These are phyloP conservation scores for Palythoa caribaeorum DNA, from an alignment of 92 coral and sea anemone genomes.

Conservation along the genomic window DNA sequence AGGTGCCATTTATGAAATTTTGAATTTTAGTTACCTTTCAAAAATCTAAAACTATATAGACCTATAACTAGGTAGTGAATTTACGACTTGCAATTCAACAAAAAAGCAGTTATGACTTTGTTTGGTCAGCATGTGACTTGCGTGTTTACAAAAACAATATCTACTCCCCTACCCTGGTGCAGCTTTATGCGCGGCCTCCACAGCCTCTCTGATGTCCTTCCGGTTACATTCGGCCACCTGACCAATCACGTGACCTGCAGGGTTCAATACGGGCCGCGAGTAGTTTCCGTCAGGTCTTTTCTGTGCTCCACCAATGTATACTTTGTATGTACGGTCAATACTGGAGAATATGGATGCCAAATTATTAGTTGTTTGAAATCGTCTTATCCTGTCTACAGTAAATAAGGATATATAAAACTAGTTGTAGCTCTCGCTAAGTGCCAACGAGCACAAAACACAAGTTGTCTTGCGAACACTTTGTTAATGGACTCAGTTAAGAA, in stretches of 20 bases:
- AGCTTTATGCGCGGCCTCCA: constrained; percentile 98
- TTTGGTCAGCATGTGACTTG: not conserved
- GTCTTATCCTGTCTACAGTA: too few species aligned
- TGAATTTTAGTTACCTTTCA: too few species aligned
- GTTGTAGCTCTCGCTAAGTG: not conserved
- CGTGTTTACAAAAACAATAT: not conserved
- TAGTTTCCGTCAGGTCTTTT: constrained; percentile 96
- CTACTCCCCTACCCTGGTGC: constrained; percentile 82
- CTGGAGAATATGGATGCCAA: constrained; percentile 39
- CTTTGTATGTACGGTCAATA: constrained; percentile 96
- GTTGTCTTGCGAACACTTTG: too few species aligned
- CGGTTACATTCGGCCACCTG: constrained; percentile 98
- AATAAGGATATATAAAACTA: not conserved
- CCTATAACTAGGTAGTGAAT: too few species aligned
- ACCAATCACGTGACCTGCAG: constrained; percentile 85
- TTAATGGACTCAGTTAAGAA: too few species aligned
- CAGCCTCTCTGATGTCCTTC: constrained; percentile 97
- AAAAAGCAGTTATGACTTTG: too few species aligned
- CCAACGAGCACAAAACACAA: too few species aligned
- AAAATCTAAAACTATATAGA: too few species aligned
- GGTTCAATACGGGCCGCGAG: constrained; percentile 85
- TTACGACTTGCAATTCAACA: too few species aligned
- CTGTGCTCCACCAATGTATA: constrained; percentile 98
- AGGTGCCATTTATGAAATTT: too few species aligned
- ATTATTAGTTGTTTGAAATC: not conserved